Base-by-base conservation (phyloP, 2,797 vertebrate species). In the Mormyrus proboscirostris region DNA sequence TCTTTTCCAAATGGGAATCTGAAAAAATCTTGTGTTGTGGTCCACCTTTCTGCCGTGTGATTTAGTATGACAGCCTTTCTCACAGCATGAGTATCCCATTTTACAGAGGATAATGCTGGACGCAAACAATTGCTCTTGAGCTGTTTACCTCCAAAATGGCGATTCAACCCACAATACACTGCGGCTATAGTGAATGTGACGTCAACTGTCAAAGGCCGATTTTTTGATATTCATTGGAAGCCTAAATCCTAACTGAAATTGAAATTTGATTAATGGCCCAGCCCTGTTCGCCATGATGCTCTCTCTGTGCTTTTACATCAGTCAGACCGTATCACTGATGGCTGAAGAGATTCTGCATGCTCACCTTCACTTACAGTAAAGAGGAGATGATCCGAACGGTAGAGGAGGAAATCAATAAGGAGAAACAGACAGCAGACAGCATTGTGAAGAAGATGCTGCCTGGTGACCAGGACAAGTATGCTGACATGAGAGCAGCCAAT, bases 381-480 rank as follows among this genome's bases (percentile, higher is more conserved):
- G 98, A 99, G 94, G 97, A 98, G 87, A 94, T 95, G 16, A 96
- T 98, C 92, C 94, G 95, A 90, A 94, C 91, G 4, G 93, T 97
- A 4, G 97, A 99, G 91, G 96, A 97, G 90, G 96, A 97, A 90
- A 97, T 98, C 9, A 95, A 96, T 90, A 95, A 79, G 90, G 97
- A 98, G 91, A 97, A 97, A 89, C 93, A 94, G 89, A 95, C 96
- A 9, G 97, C 97, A 38, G 97, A 99, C 49, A 95, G 96, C 92
- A 96, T 99, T 4, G 93, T 99, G 73, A 98, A 97, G 94, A 95
- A 97, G 7, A 98, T 99, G 98, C 94, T 97, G 0, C 92, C 95
- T 0, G 95, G 96, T 76, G 96, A 97, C 93, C 98, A 98, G 92
- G 93, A 95, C 89, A 97, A 96, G 88, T 99, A 98, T 65, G 93